Percentiles rank a stretch among this genome's conserved stretches.
phyloP scores from a whole-genome alignment of 2,797 vertebrate species.

The Holocentrus rufus region DNA sequence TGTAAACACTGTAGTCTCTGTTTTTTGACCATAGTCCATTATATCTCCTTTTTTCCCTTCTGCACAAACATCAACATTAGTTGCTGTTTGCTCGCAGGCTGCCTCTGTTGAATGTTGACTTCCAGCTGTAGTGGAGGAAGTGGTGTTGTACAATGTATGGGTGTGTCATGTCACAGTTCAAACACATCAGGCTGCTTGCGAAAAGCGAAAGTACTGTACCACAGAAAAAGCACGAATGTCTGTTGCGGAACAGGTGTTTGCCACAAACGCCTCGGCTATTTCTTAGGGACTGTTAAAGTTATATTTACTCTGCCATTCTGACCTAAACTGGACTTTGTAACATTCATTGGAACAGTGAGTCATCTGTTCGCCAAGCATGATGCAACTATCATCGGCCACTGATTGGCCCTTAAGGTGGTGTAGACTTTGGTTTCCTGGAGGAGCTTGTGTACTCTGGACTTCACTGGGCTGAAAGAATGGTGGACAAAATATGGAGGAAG shows the following conservation, averaged over 20 bases:
- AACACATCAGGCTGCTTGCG: conserved; percentile 56
- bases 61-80: background rate
- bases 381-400: conserved; percentile 66
- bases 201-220: conserved; percentile 43
- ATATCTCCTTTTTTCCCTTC: conserved; percentile 26
- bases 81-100: conserved; percentile 28
- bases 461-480: conserved; percentile 68
- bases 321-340: conserved; percentile 73
- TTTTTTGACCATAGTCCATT: conserved; percentile 40
- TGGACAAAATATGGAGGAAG: conserved; percentile 82
- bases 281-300: conserved; percentile 22
- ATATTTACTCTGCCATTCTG: conserved; percentile 65
- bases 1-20: conserved; percentile 32
- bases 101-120: conserved; percentile 49
- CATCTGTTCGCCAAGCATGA: conserved; percentile 57
- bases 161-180: conserved; percentile 76
- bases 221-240: conserved; percentile 9
- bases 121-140: conserved; percentile 74
- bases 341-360: conserved; percentile 52
- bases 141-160: conserved; percentile 74
- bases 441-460: conserved; percentile 80
- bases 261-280: conserved; percentile 3
- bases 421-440: conserved; percentile 73
- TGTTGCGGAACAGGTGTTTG: conserved; percentile 27
- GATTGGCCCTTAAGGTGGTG: conserved; percentile 71